Base-by-base conservation (phyloP, 2,797 vertebrate species). In the Acanthurus lineatus region DNA sequence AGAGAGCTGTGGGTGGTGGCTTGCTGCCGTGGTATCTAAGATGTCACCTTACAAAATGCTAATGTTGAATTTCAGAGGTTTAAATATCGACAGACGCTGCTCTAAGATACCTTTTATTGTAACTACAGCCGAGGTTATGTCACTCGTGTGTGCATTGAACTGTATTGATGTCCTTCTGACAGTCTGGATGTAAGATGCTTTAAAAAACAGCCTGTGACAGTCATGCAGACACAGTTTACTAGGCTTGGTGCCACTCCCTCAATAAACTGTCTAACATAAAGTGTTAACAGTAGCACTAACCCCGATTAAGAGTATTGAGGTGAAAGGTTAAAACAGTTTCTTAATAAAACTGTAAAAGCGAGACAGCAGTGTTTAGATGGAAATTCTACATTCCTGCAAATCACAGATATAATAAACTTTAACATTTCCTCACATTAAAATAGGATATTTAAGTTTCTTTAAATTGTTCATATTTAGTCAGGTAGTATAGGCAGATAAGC, bases 81-180 rank as follows among this genome's bases (percentile, higher is more conserved):
- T 62, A 52, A 66, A 77, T 73, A 82, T 48, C 44, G 76, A 70
- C 53, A 70, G 20, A 10, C 32, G 42, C 11, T 56, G 35, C 57
- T 75, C 47, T 70, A 68, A 73, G 45, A 69, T 57, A 63, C 28
- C 32, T 66, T 70, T 76, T 77, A 69, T 67, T 77, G 44, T 64
- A 85, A 58, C 68, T 79, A 45, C 60, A 67, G 64, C 25, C 0
- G 14, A 63, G 63, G 32, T 68, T 75, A 38, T 68, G 71, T 82
- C 75, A 82, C 62, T 75, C 61, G 60, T 63, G 80, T 53, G 77
- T 60, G 61, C 85, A 90, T 88, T 76, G 88, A 90, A 56, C 70
- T 22, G 17, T 75, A 89, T 85, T 63, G 89, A 92, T 91, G 85
- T 22, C 40, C 42, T 51, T 52, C 59, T 77, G 79, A 90, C 83